Evolutionary conservation across 2,797 vertebrate species (phyloP).

Genomic region (Enteromius viviparus): DNA sequence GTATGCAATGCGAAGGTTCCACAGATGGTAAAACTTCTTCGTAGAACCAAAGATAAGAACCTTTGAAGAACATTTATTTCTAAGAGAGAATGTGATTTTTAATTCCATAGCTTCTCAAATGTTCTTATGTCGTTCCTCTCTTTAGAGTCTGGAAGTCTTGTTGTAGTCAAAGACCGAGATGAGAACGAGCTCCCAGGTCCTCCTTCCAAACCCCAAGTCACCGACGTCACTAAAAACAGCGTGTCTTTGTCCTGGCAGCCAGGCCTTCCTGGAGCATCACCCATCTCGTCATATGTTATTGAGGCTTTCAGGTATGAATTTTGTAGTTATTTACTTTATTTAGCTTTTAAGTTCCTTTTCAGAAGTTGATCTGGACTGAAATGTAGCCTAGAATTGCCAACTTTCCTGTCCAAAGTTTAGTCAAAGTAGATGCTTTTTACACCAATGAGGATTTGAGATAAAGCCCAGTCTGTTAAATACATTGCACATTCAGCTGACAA

Average conservation of each 20-base stretch:
- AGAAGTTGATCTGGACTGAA: background rate
- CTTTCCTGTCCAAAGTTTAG: background rate
- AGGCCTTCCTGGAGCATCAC: slow-evolving; percentile 84
- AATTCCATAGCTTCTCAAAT: background rate
- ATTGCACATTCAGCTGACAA: background rate
- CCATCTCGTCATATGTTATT: slow-evolving; percentile 90
- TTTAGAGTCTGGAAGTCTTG: slow-evolving; percentile 84
- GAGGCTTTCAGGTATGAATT: slow-evolving; percentile 93
- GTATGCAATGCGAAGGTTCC: background rate
- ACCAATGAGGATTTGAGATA: background rate
- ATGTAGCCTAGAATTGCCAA: background rate
- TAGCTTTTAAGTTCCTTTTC: background rate
- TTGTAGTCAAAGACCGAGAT: slow-evolving; percentile 86
- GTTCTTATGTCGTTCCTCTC: background rate
- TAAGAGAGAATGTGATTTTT: background rate
- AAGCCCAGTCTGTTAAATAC: background rate
- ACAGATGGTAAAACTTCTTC: background rate
- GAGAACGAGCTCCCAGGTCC: slow-evolving; percentile 92
- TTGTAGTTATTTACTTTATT: background rate
- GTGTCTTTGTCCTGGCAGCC: slow-evolving; percentile 97
- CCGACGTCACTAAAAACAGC: slow-evolving; percentile 96
- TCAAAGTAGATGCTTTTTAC: background rate
- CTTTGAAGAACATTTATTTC: background rate
- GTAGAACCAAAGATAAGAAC: background rate
- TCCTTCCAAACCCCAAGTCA: slow-evolving; percentile 96